Conservation (phyloP, 2,888 invertebrate genomes). For the Athrips mouffetella region DNA sequence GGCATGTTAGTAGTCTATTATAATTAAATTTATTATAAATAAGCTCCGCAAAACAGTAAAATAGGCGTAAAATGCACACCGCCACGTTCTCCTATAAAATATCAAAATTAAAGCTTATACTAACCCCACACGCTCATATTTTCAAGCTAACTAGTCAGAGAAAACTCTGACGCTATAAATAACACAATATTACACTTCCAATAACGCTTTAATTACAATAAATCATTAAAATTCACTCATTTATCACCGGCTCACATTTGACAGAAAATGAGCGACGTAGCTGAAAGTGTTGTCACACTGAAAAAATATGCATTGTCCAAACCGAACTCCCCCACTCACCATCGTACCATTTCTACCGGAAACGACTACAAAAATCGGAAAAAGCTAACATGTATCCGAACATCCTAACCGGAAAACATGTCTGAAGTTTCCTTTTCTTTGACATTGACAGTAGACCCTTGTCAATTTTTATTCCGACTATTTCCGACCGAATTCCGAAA, state of each 20-base stretch:
- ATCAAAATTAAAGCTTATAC: conserved; percentile 27
- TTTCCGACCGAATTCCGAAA: too few relatives aligned
- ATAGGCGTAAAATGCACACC: background rate
- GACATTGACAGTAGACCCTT: conserved; percentile 19
- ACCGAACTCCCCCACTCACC: background rate
- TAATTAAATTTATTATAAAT: background rate
- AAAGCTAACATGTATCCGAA: background rate
- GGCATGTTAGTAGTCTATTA: background rate
- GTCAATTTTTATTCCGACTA: conserved; percentile 37
- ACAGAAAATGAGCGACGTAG: conserved; percentile 62
- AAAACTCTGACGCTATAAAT: conserved; percentile 24
- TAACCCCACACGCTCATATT: conserved; percentile 51
- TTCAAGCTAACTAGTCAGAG: conserved; percentile 27
- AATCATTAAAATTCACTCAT: conserved; percentile 18
- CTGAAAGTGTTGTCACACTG: conserved; percentile 35
- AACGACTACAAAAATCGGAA: background rate
- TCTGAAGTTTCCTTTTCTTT: background rate
- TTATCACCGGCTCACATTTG: conserved; percentile 41
- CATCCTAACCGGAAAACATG: conserved; percentile 1
- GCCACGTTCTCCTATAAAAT: conserved; percentile 17
- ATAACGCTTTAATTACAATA: conserved; percentile 25
- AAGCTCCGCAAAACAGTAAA: background rate
- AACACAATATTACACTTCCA: conserved; percentile 11
- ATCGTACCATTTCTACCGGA: background rate
- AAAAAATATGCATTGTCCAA: background rate